Conservation (phyloP, 1,140 invertebrate genomes). For the Cotesia typhae region DNA sequence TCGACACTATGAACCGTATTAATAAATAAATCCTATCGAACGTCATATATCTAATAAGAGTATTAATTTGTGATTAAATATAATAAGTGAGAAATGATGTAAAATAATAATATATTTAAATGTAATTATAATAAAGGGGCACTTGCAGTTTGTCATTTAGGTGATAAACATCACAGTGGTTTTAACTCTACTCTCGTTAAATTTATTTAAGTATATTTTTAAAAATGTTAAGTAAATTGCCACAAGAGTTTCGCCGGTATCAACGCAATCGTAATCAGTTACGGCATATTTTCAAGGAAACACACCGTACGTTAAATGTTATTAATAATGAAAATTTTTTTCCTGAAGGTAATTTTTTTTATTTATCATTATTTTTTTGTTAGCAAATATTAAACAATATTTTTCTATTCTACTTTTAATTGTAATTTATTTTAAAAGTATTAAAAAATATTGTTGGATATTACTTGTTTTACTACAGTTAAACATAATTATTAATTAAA, state of each 20-base stretch:
- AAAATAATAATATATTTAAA: too few species aligned
- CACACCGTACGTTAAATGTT: constrained; percentile 71
- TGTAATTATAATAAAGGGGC: too few species aligned
- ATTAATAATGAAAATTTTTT: constrained; percentile 72
- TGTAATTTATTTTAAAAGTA: not conserved
- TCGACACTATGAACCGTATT: too few species aligned
- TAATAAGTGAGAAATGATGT: too few species aligned
- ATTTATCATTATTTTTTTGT: not conserved
- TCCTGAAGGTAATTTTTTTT: constrained; percentile 67
- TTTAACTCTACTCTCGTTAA: too few species aligned
- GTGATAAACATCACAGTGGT: constrained; percentile 1
- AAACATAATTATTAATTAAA: constrained; percentile 8
- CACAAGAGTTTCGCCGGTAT: constrained; percentile 68
- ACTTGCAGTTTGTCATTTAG: not conserved
- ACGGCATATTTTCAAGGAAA: constrained; percentile 72
- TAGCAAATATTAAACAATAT: not conserved
- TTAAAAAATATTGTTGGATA: too few species aligned
- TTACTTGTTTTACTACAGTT: too few species aligned
- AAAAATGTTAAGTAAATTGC: constrained; percentile 64
- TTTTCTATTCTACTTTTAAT: too few species aligned
- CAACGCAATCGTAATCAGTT: constrained; percentile 65
- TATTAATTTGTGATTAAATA: too few species aligned
- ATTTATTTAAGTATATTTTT: not conserved
- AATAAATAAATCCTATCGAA: too few species aligned
- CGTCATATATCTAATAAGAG: too few species aligned